Base-by-base conservation (phyloP, 1,140 invertebrate species). In the Rhyzopertha dominica region DNA sequence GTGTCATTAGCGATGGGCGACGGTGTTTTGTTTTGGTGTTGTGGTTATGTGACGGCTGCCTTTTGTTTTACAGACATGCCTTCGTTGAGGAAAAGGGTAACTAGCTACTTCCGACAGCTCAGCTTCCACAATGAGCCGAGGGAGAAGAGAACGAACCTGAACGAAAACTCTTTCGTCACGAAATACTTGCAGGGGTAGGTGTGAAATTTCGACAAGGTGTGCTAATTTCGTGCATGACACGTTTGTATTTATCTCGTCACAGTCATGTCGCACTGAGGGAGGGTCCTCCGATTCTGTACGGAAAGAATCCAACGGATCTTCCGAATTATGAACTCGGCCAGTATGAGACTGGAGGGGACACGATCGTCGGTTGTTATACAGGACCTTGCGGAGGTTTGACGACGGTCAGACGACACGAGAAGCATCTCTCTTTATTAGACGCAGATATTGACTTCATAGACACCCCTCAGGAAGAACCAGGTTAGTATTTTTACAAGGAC, bases 361-460 rank as follows among this genome's bases (percentile, higher is more conserved):
- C 64, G 24, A 73, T 87, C 25, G 67, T 79, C 19, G 76, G 82
- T 12, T 79, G 84, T 23, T 79, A 75, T 53, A 87, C 85, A 4
- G 87, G 87, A 2, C 87, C 87, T 1, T 79, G 84, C 47, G 83
- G 82, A 36, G 87, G 84, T 4, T 72, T 87, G 8, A 84, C 82
- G 1, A 79, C 80, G 10, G 84, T 89, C 4, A 82, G 81, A 64
- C 63, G 77, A 18, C 75, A 74, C 46, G 76, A 82, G 56, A 74
- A 77, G 43, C 80, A 82, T 65, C 67, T 83, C 32, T 80, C 78
- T 48, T 71, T 75, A 28, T 74, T 72, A 38, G 82, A 84, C 43
- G 73, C 78, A 23, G 84, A 86, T 59, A 81, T 87, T 16, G 82
- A 84, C 63, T 87, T 82, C 51, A 86, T 87, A 53, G 84, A 87